Evolutionary conservation across 2,888 invertebrate species (phyloP).

Genomic region (Drosophila meridiana): DNA sequence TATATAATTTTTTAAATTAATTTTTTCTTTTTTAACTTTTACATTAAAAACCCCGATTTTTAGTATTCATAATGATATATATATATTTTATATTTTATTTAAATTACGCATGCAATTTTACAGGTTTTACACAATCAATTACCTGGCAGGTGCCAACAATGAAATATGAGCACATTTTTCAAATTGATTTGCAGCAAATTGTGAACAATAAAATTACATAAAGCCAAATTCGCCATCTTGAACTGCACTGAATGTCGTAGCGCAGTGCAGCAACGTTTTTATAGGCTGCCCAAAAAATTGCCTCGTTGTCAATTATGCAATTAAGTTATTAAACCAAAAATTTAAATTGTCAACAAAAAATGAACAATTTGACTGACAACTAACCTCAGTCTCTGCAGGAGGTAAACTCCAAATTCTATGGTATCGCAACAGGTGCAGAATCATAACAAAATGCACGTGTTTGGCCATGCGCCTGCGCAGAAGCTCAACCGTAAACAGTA

Average conservation of each 20-base stretch:
- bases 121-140: neutral
- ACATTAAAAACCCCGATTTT: too few relatives aligned
- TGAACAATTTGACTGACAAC: constrained; percentile 33
- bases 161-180: constrained; percentile 69
- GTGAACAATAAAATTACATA: constrained; percentile 74
- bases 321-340: constrained; percentile 55
- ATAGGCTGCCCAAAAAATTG: constrained; percentile 36
- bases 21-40: too few relatives aligned
- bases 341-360: constrained; percentile 43
- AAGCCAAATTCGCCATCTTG: constrained; percentile 45
- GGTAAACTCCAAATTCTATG: neutral
- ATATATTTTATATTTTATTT: too few relatives aligned
- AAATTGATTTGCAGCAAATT: constrained; percentile 72
- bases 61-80: too few relatives aligned
- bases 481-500: constrained; percentile 61
- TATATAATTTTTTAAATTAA: too few relatives aligned
- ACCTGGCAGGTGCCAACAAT: constrained; percentile 79
- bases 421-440: constrained; percentile 40
- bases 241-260: constrained; percentile 3
- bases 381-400: neutral
- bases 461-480: constrained; percentile 61
- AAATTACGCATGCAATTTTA: neutral
- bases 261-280: constrained; percentile 28
- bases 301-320: constrained; percentile 27
- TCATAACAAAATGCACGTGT: constrained; percentile 46